Evolutionary conservation across 2,113 vertebrate genomes (phyloP).

Genomic region (Turdus rufiventris): DNA sequence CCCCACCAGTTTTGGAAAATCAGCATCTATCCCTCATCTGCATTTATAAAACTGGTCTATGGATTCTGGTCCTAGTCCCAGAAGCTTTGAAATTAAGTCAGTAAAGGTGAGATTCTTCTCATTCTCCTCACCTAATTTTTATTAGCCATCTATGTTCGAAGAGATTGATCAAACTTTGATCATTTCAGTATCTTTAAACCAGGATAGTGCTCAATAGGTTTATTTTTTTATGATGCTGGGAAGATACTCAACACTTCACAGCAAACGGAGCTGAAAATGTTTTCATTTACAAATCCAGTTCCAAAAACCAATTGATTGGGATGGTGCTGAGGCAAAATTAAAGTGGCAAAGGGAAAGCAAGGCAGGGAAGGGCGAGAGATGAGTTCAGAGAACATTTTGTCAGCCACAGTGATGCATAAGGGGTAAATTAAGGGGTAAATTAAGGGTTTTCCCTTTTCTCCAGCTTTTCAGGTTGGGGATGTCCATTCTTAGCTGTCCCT

Average conservation of each 20-base stretch:
- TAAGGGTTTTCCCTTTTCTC: not conserved
- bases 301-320: not conserved
- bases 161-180: not conserved
- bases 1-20: not conserved
- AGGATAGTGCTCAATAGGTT: not conserved
- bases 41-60: not conserved
- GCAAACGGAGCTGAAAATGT: not conserved
- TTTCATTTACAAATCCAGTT: not conserved
- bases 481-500: not conserved
- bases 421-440: not conserved
- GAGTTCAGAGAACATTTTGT: not conserved
- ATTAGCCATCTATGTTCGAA: not conserved
- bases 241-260: not conserved
- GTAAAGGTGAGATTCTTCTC: not conserved
- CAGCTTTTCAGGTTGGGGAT: not conserved
- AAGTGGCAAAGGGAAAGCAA: not conserved
- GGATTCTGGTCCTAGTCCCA: not conserved
- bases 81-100: not conserved
- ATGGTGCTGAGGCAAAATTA: not conserved
- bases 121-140: not conserved
- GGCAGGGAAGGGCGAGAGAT: not conserved
- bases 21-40: not conserved
- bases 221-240: not conserved
- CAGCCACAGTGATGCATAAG: rapidly evolving
- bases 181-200: not conserved